Percentiles rank a stretch among this genome's conserved stretches.
These are phyloP conservation scores for Aleadryas rufinucha DNA, from an alignment of 2,113 vertebrate species.

Conservation along the genomic window DNA sequence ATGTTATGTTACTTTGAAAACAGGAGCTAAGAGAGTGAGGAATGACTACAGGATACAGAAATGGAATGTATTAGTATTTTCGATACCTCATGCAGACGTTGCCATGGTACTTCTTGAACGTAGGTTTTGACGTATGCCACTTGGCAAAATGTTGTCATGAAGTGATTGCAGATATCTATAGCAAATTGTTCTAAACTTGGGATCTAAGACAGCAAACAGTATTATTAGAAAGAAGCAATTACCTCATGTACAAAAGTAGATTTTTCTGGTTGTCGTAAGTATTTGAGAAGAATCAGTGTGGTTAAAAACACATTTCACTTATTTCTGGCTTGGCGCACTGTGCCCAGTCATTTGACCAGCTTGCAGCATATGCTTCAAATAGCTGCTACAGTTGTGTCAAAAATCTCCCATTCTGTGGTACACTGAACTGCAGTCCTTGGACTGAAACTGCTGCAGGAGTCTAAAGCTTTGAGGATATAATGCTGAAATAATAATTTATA, in stretches of 20 bases:
- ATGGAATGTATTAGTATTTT: not conserved
- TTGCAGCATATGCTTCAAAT: not conserved
- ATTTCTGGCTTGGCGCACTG: not conserved
- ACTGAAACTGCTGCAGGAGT: not conserved
- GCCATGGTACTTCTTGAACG: constrained; percentile 86
- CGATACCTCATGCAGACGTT: constrained; percentile 81
- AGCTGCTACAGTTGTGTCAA: not conserved
- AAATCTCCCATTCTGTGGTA: not conserved
- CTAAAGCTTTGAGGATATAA: not conserved
- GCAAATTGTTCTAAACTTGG: constrained; percentile 83
- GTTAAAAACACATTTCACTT: not conserved
- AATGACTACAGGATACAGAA: not conserved
- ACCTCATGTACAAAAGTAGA: not conserved
- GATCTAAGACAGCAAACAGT: constrained; percentile 68
- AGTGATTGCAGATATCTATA: constrained; percentile 83
- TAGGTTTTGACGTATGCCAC: constrained; percentile 77
- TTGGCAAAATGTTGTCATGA: constrained; percentile 84
- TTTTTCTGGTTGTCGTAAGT: not conserved
- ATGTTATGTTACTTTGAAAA: not conserved
- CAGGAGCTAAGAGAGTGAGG: not conserved
- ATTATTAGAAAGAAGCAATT: constrained; percentile 6
- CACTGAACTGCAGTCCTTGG: not conserved
- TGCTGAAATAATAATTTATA: not conserved
- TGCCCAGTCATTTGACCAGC: not conserved
- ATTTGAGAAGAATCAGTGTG: not conserved